These are phyloP conservation scores for Brienomyrus brachyistius DNA, from an alignment of 2,113 vertebrate species.

Conservation along the genomic window DNA sequence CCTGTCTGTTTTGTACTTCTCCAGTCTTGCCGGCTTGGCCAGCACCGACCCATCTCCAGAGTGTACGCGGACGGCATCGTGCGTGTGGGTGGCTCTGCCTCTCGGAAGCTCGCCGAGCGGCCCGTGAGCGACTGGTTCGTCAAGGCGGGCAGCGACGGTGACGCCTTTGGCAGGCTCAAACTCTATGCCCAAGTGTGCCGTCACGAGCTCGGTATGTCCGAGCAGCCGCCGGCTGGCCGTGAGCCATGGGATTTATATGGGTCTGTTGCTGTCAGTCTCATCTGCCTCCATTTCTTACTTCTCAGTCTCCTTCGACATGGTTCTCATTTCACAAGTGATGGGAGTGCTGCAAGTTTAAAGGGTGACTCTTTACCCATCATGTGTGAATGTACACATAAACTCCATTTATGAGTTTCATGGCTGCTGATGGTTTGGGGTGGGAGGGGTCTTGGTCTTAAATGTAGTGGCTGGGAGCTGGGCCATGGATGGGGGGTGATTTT, in stretches of 20 bases:
- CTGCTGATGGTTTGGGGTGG: not conserved
- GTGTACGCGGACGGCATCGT: conserved; percentile 86
- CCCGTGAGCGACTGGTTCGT: conserved; percentile 94
- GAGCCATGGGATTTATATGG: not conserved
- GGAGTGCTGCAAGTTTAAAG: not conserved
- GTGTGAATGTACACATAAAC: not conserved
- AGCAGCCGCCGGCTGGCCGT: not conserved
- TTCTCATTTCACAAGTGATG: not conserved
- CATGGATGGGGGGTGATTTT: not conserved
- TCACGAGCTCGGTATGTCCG: conserved; percentile 80
- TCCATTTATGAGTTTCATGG: not conserved
- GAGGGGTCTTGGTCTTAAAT: not conserved
- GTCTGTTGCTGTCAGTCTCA: no score
- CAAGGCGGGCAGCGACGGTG: conserved; percentile 74
- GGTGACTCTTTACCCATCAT: no score
- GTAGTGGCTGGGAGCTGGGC: not conserved
- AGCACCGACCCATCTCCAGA: conserved; percentile 93
- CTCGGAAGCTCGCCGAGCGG: conserved; percentile 82
- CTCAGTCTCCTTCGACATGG: not conserved
- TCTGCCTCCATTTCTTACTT: not conserved
- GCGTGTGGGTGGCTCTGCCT: conserved; percentile 76
- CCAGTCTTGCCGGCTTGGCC: conserved; percentile 90
- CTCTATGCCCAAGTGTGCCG: conserved; percentile 96
- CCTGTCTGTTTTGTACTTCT: not conserved
- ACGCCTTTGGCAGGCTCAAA: conserved; percentile 90